Conservation (phyloP, 2,888 invertebrate species). For the Lasioglossum lativentre region DNA sequence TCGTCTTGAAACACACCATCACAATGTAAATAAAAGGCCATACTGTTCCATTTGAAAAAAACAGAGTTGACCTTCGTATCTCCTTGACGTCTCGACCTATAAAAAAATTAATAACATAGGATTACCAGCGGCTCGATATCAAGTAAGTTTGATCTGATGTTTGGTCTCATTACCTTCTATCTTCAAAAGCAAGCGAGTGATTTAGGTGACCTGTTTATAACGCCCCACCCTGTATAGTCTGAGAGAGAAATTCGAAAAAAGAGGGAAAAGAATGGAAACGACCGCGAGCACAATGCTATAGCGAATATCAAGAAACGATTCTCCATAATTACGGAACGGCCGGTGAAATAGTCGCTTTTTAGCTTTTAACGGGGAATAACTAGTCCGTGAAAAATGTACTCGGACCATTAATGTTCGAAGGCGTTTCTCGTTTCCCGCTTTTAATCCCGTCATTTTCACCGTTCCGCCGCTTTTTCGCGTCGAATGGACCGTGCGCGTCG, state of each 20-base stretch:
- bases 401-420: conserved; percentile 14
- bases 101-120: no score
- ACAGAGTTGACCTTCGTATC: no score
- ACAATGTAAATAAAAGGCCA: no score
- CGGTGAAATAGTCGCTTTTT: background rate
- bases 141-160: no score
- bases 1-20: no score
- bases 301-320: conserved; percentile 41
- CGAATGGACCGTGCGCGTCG: conserved; percentile 7
- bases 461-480: background rate
- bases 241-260: background rate
- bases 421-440: background rate
- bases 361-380: conserved; percentile 23
- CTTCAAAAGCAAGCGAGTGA: no score
- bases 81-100: no score
- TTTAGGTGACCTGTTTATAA: no score
- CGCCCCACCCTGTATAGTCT: no score
- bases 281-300: background rate
- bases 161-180: no score
- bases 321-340: conserved; percentile 19
- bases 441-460: conserved; percentile 30
- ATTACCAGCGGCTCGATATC: no score
- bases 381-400: conserved; percentile 2
- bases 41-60: no score
- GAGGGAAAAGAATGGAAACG: background rate